Base-by-base conservation (phyloP, 2,888 invertebrate species). In the Caenorhabditis zanzibari region DNA sequence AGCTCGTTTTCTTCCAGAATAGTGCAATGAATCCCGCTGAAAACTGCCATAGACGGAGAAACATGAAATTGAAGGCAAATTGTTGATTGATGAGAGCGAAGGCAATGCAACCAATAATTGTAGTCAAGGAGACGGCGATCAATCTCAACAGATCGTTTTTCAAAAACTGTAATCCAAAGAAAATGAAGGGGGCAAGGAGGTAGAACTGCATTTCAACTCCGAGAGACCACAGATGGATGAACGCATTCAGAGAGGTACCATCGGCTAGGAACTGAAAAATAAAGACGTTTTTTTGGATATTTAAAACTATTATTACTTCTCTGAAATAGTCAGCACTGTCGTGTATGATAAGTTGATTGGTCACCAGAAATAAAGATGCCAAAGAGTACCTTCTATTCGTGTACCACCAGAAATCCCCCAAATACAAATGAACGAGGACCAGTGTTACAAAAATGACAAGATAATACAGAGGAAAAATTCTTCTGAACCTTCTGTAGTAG, bases 321-420 rank as follows among this genome's bases (percentile, higher is more conserved):
- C 26, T 64, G 56, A 84, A 84, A 58, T 84, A 84, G 35, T 84
- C 84, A 0, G 71, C 76, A 74, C 84, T 84, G 38, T 84, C 84
- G 47, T 84, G 84, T 56, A 84, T 84, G 22, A 81, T 84, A 0
- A 84, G 69, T 64, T 84, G 84, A 68, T 84, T 84, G 7, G 84
- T 84, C 24, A 81, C 73, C 0, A 84, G 32, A 56, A 80, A 76
- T 35, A 84, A 44, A 0, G 84, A 84, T 10, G 84, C 69, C 19
- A 84, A 41, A 1, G 75, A 68, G 41, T 84, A 84, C 52, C 84
- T 68, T 63, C 58, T 22, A 47, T 84, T 84, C 12, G 75, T 84
- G n/a, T 22, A 32, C 80, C 75, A 81, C 84, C 84, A 84, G 16
- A 74, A 64, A n/a, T 84, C 76, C 4, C 64, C 69, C 4, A 80